Percentiles rank a stretch among this genome's conserved stretches.
phyloP scores from a whole-genome alignment of 2,797 vertebrate species.

The Tapera naevia region DNA sequence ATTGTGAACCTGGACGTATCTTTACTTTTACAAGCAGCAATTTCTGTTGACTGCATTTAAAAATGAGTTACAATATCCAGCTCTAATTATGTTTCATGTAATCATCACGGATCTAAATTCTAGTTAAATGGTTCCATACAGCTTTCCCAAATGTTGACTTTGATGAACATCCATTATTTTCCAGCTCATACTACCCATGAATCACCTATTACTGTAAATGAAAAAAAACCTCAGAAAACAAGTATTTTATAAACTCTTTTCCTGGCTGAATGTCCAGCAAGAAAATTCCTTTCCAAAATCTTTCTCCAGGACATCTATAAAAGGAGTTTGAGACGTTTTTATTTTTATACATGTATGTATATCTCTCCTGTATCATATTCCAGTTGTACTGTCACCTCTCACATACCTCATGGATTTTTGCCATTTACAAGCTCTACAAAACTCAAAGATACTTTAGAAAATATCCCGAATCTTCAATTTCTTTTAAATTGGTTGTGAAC shows the following conservation, averaged over 20 bases:
- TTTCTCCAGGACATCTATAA: not conserved
- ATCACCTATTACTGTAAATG: not conserved
- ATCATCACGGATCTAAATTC: conserved; percentile 1
- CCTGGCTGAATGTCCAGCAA: not conserved
- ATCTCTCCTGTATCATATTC: not conserved
- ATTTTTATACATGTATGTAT: not conserved
- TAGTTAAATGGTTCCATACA: not conserved
- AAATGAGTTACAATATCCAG: not conserved
- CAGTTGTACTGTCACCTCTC: not conserved
- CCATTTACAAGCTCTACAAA: not conserved
- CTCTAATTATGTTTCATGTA: not conserved
- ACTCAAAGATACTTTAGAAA: not conserved
- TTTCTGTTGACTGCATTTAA: not conserved
- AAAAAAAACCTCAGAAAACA: not conserved
- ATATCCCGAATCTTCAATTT: not conserved
- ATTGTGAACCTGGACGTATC: not conserved
- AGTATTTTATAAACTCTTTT: not conserved
- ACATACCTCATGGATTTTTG: not conserved
- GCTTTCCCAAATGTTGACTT: not conserved
- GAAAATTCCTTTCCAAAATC: not conserved
- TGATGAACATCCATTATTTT: not conserved
- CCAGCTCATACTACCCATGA: not conserved
- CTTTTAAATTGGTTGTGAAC: not conserved
- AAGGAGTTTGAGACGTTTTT: not conserved
- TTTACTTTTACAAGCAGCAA: not conserved